Evolutionary conservation across 2,113 vertebrate species (phyloP), one percentile per base, ranked within the genome.

Genomic region (Brevimyrus niger): DNA sequence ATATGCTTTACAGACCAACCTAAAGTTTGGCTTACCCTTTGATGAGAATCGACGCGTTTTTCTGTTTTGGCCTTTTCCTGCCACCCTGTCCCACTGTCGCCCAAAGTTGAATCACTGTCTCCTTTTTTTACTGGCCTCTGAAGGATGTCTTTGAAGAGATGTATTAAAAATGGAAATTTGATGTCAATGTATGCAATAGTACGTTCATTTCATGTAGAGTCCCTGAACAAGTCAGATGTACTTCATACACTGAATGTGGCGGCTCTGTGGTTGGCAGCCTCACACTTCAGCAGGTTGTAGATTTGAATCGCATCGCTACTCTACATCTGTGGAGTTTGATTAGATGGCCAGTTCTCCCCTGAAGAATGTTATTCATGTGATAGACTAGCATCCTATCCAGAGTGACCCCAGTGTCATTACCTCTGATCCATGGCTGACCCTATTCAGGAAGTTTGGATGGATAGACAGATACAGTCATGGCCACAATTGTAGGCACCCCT

Each of bases 161-260:
- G 35, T 46, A 46, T 44, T 42, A 58, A 87, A 87, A 87, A 87
- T 87, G 15, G 17, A 87, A 87, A 87, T 55, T 87, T 51, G 47
- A 19, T 53, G 48, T 87, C 48, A 31, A 53, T 42, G 27, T 53
- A 87, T 87, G n/a, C 23, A 4, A 65, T 69, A 31, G 61, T 42
- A 80, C 42, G 42, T 80, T 80, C 42, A 19, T 80, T 42, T 42
- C 35, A 42, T 2, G 9, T 17, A 76, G 31, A 76, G 31, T 35
- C n/a, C 65, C 31, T 35, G 31, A 31, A 73, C 1, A 73, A 73
- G 31, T 80, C 35, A 19, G 17, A 80, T 19, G 73, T 80, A 42
- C 73, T 42, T 7, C 4, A 80, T 80, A 80, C 35, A 42, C 73
- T 38, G 3, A 38, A 76, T 7, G 58, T 65, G 58, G 58, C 13